These are phyloP conservation scores for Eulemur rubriventer DNA, from an alignment of 2,797 vertebrate genomes.

Conservation along the genomic window DNA sequence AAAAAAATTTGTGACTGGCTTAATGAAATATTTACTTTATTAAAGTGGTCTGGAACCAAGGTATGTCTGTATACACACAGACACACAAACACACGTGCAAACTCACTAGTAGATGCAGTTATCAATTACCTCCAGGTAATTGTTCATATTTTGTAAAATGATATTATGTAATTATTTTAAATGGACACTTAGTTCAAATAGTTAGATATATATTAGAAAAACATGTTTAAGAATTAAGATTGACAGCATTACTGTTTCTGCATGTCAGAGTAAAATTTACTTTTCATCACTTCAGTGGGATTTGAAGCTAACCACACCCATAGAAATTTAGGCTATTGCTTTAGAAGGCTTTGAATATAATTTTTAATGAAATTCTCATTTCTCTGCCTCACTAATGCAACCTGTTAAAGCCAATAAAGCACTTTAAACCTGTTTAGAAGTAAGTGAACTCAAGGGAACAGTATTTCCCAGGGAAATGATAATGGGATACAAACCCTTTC, in stretches of 20 bases:
- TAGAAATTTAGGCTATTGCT: neutral
- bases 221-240: constrained; percentile 53
- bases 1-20: neutral
- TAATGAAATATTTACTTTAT: neutral
- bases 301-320: neutral
- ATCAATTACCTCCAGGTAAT: constrained; percentile 22
- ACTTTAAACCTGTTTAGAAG: constrained; percentile 36
- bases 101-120: constrained; percentile 10
- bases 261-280: neutral
- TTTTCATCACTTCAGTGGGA: constrained; percentile 1
- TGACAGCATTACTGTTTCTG: neutral
- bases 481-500: constrained; percentile 59
- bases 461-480: constrained; percentile 58
- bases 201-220: constrained; percentile 25
- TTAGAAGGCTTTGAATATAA: constrained; percentile 45
- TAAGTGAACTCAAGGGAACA: constrained; percentile 49
- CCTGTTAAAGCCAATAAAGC: constrained; percentile 54
- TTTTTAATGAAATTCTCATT: constrained; percentile 56
- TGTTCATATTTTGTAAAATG: constrained; percentile 27
- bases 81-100: neutral
- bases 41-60: neutral
- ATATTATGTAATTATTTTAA: constrained; percentile 22
- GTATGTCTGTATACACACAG: neutral
- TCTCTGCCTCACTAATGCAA: neutral
- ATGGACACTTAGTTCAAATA: constrained; percentile 50